A percentile compares a stretch with the other conserved stretches of the same genome.
These are phyloP conservation scores for Prunella himalayana DNA, from an alignment of 2,113 vertebrate species.

Conservation along the genomic window DNA sequence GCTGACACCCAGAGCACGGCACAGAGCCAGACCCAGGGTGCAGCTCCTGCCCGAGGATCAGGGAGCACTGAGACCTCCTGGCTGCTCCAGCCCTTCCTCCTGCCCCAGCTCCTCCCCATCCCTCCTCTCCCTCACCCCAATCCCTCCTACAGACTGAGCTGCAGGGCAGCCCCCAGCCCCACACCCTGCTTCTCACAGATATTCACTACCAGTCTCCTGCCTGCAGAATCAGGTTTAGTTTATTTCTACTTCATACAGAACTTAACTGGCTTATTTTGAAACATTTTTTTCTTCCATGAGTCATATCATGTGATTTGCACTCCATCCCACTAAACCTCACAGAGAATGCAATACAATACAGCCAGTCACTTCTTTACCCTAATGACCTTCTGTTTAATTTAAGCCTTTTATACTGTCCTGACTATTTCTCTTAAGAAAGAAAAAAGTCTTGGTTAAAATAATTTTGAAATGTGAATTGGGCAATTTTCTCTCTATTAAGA, in stretches of 20 bases:
- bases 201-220: not conserved
- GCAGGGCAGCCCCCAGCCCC: not conserved
- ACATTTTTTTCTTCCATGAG: not conserved
- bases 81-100: not conserved
- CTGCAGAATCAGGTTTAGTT: not conserved
- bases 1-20: not conserved
- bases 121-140: not conserved
- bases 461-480: not conserved
- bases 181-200: not conserved
- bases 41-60: not conserved
- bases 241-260: not conserved
- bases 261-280: not conserved
- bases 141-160: not conserved
- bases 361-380: not conserved
- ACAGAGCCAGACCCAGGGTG: fast-evolving
- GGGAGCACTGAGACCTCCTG: not conserved
- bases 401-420: not conserved
- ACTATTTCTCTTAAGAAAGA: not conserved
- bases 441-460: not conserved
- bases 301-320: not conserved
- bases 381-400: not conserved
- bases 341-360: not conserved
- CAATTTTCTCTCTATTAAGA: not conserved
- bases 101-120: fast-evolving
- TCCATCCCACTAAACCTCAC: not conserved